Evolutionary conservation across 2,888 invertebrate species (phyloP).

Genomic region (Mesodorylaimus sp.): DNA sequence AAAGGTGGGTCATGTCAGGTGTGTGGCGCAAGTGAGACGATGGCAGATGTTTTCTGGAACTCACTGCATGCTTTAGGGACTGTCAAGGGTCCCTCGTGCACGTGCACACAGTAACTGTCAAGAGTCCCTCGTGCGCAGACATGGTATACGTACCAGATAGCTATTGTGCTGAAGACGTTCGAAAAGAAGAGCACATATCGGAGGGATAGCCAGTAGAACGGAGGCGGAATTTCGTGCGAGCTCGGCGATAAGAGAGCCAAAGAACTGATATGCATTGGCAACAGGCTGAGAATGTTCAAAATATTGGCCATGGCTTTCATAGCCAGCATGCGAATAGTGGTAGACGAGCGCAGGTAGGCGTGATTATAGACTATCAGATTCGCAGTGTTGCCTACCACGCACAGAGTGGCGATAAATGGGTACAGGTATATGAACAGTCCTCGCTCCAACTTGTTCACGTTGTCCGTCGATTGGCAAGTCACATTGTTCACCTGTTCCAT

Average conservation of each 20-base stretch:
- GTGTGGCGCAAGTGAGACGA: too few species aligned
- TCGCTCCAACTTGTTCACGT: too few species aligned
- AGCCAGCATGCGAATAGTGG: constrained; percentile 8
- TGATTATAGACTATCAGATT: constrained; percentile 6
- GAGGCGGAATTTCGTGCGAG: neutral
- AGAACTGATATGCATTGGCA: neutral
- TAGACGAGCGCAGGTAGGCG: constrained; percentile 7
- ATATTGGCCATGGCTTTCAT: constrained; percentile 9
- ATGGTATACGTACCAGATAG: constrained; percentile 7
- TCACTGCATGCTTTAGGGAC: too few species aligned
- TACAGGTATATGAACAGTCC: neutral
- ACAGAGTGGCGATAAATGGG: neutral
- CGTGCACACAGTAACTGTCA: too few species aligned
- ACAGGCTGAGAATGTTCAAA: neutral
- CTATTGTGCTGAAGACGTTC: constrained; percentile 7
- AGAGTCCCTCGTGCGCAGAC: too few species aligned
- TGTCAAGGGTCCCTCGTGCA: too few species aligned
- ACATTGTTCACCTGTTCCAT: too few species aligned
- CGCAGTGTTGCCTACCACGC: neutral
- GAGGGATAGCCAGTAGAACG: neutral
- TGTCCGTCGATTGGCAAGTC: too few species aligned
- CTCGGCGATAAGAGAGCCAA: neutral
- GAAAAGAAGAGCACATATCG: constrained; percentile 2
- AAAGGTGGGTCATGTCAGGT: too few species aligned
- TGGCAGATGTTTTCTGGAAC: too few species aligned